Conservation (phyloP, 2,113 vertebrate genomes). For the Mustela nigripes region DNA sequence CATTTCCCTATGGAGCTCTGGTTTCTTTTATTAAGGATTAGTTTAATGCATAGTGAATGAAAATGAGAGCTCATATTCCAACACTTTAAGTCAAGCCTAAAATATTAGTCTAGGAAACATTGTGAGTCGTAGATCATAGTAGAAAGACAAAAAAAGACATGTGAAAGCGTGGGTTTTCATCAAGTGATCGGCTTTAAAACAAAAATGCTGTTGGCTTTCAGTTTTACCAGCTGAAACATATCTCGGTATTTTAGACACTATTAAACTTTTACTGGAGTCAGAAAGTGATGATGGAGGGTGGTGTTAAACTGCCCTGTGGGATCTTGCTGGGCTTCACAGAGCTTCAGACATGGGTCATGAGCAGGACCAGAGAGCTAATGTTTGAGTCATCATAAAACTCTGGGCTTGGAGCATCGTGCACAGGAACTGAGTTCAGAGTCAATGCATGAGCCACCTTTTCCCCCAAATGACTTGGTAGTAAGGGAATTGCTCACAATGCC, state of each 20-base stretch:
- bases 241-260: neutral
- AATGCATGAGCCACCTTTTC: rapidly evolving
- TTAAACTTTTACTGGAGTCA: neutral
- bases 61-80: conserved; percentile 26
- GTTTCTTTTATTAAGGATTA: conserved; percentile 1
- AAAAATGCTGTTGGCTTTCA: neutral
- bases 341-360: neutral
- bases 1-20: neutral
- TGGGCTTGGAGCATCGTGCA: neutral
- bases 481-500: neutral
- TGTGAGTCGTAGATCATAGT: neutral
- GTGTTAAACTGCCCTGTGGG: neutral
- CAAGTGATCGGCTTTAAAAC: neutral
- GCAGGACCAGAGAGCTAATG: neutral
- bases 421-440: neutral
- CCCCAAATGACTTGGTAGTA: neutral
- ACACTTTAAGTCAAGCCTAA: neutral
- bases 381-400: neutral
- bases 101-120: neutral
- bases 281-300: neutral
- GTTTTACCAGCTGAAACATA: neutral
- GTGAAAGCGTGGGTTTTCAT: neutral
- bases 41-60: neutral
- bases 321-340: neutral
- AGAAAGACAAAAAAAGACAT: neutral